Base-by-base conservation (phyloP, 2,888 invertebrate species). In the Drepanosiphum platanoidis region DNA sequence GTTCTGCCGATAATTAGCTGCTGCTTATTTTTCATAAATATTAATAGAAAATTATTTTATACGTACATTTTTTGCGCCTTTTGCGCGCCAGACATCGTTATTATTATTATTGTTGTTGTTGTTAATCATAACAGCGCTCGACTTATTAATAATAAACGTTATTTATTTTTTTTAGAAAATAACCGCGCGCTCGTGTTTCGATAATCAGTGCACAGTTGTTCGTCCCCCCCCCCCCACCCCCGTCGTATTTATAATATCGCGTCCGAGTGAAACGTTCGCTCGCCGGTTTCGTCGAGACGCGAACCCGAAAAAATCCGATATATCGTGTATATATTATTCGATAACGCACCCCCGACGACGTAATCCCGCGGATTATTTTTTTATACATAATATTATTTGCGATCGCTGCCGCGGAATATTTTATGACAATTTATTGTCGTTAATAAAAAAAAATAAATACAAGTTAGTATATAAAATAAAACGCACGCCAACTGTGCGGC, bases 41-140 rank as follows among this genome's bases (percentile, higher is more conserved):
- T 83, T 83, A 83, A 83, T 83, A 83, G 74, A 75, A 83, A 75
- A 83, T 83, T 83, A n/a, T n/a, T n/a, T n/a, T n/a, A 82, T 75
- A 70, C 42, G 52, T 70, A 9, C 58, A 66, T 52, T 70, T 68
- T 80, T 36, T 58, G 52, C 27, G 46, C 68, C 34, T 52, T 79
- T 68, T 52, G 18, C 68, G 42, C 9, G 27, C 30, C 58, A 58
- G 52, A 58, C 30, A 3, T 58, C 8, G 11, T 64, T 9, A 22
- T 68, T 66, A n/a, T n/a, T 42, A 52, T 22, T 22, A 22, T 52
- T 52, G 52, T n/a, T n/a, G n/a, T n/a, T n/a, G n/a, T n/a, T n/a
- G n/a, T n/a, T n/a, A n/a, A n/a, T n/a, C n/a, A n/a, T n/a, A n/a
- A n/a, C n/a, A n/a, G n/a, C n/a, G n/a, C n/a, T n/a, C n/a, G n/a